Evolutionary conservation across 2,888 invertebrate species (phyloP).

Genomic region (Eristalis pertinax): DNA sequence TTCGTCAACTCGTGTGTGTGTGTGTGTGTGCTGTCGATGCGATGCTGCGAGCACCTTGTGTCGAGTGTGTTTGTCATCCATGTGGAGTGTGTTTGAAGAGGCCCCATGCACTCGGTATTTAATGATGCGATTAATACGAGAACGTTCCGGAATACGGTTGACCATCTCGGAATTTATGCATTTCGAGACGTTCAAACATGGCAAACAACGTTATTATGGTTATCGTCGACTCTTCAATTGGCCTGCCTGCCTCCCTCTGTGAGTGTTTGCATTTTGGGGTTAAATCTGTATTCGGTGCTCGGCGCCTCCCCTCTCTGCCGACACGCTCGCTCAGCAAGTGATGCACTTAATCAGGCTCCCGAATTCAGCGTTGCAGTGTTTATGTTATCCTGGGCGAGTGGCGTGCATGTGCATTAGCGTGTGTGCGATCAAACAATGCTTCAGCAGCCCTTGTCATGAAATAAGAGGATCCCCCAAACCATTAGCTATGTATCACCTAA

Average conservation of each 20-base stretch:
- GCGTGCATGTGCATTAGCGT: slow-evolving; percentile 16
- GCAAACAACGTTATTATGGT: slow-evolving; percentile 44
- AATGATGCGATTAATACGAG: slow-evolving; percentile 68
- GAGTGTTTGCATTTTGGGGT: slow-evolving; percentile 15
- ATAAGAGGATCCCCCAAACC: slow-evolving; percentile 36
- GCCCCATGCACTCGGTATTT: slow-evolving; percentile 30
- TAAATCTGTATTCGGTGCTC: not conserved
- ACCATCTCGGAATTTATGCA: slow-evolving; percentile 32
- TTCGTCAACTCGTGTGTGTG: not conserved
- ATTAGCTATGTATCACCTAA: slow-evolving; percentile 51
- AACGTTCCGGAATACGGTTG: slow-evolving; percentile 20
- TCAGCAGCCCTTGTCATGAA: slow-evolving; percentile 11
- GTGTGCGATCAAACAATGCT: slow-evolving; percentile 1
- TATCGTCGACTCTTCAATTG: slow-evolving; percentile 14
- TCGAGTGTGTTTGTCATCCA: slow-evolving; percentile 29
- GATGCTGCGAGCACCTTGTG: not conserved
- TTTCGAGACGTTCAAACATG: slow-evolving; percentile 37
- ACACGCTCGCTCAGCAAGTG: not conserved
- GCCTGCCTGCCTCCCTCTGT: not conserved
- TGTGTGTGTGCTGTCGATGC: not conserved
- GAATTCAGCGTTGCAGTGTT: slow-evolving; percentile 52
- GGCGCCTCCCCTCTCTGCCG: not conserved
- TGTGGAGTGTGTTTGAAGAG: slow-evolving; percentile 2
- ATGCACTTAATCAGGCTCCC: slow-evolving; percentile 61
- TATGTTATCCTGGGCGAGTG: slow-evolving; percentile 30